A percentile compares a stretch with the other conserved stretches of the same genome.
Conservation (phyloP, 2,797 vertebrate genomes). For the Pseudopleuronectes americanus region DNA sequence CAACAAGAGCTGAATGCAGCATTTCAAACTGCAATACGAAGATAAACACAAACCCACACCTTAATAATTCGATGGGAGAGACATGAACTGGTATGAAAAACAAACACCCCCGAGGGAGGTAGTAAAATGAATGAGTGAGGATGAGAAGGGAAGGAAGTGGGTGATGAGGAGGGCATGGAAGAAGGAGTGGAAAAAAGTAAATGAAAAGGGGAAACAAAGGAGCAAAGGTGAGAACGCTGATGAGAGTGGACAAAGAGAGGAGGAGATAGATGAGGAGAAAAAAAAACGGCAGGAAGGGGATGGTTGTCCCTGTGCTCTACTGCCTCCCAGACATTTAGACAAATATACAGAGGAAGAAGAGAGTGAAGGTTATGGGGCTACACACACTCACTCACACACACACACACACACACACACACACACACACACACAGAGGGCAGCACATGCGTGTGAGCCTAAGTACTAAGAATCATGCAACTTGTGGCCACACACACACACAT, state of each 20-base stretch:
- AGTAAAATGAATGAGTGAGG: neutral
- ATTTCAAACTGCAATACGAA: neutral
- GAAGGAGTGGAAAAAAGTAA: too few relatives aligned
- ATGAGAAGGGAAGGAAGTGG: neutral
- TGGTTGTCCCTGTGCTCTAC: too few relatives aligned
- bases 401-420: too few relatives aligned
- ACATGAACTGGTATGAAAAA: neutral
- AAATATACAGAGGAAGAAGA: neutral
- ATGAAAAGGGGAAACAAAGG: too few relatives aligned
- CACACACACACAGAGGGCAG: too few relatives aligned
- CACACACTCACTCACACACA: too few relatives aligned
- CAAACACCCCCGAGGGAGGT: slow-evolving; percentile 23
- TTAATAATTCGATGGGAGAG: slow-evolving; percentile 7
- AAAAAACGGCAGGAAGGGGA: neutral
- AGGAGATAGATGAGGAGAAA: neutral
- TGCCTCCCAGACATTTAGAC: too few relatives aligned
- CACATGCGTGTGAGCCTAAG: too few relatives aligned
- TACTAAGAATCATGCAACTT: neutral
- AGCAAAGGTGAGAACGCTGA: too few relatives aligned
- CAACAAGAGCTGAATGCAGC: slow-evolving; percentile 38
- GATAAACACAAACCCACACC: neutral
- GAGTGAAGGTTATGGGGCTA: too few relatives aligned
- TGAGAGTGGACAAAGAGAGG: too few relatives aligned
- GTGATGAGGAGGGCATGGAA: too few relatives aligned
- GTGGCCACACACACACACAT: neutral